These are phyloP conservation scores for Alcedo quadribrachys DNA, from an alignment of 2,797 vertebrate species.

Conservation along the genomic window DNA sequence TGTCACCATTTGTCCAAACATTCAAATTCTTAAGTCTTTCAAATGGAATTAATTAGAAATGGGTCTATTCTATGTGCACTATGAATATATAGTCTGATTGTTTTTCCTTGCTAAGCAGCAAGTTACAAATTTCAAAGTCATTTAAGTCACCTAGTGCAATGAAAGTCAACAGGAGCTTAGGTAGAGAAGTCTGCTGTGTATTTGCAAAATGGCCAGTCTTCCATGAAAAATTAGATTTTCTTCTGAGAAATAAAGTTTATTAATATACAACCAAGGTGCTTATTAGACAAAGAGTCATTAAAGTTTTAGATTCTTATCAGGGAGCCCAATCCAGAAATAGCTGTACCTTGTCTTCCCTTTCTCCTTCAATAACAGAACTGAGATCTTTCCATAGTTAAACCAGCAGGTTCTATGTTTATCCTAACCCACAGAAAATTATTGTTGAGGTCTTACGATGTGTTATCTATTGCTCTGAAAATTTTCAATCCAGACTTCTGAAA, in stretches of 20 bases:
- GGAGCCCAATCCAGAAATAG: neutral
- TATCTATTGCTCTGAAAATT: neutral
- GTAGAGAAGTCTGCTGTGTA: neutral
- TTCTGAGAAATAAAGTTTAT: neutral
- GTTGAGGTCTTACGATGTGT: neutral
- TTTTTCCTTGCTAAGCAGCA: neutral
- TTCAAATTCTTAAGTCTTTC: neutral
- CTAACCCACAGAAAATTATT: neutral
- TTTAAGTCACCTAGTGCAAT: neutral
- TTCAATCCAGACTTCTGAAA: neutral
- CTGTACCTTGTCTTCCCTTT: neutral
- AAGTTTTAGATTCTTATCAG: constrained; percentile 27
- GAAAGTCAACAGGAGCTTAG: neutral
- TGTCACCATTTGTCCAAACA: neutral
- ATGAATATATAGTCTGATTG: neutral
- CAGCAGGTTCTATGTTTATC: neutral
- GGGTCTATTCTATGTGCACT: neutral
- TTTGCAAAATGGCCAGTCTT: constrained; percentile 7
- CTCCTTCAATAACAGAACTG: neutral
- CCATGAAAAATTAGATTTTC: constrained; percentile 6
- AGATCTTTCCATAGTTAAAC: neutral
- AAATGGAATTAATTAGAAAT: neutral
- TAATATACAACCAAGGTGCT: neutral
- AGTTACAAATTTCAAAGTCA: neutral
- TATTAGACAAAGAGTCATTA: neutral